phyloP scores from a whole-genome alignment of 2,888 invertebrate species.

The Gonocerus acuteangulatus region DNA sequence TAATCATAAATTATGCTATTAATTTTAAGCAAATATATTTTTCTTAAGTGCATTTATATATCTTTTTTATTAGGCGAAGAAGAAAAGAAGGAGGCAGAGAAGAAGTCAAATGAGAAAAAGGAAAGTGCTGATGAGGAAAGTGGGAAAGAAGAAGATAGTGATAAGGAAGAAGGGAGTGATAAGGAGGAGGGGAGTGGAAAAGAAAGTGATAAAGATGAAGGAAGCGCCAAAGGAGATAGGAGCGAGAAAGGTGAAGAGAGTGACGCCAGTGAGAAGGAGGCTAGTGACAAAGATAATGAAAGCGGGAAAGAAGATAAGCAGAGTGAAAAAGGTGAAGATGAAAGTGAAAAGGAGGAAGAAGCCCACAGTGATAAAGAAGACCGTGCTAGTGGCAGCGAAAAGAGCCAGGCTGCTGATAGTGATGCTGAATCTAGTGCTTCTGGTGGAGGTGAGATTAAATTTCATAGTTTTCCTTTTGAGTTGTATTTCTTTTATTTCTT shows the following conservation, averaged over 20 bases:
- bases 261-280: slow-evolving; percentile 42
- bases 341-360: slow-evolving; percentile 32
- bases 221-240: slow-evolving; percentile 36
- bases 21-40: too few relatives aligned
- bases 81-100: slow-evolving; percentile 49
- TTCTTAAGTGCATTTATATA: too few relatives aligned
- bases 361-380: slow-evolving; percentile 34
- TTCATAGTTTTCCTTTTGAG: slow-evolving; percentile 32
- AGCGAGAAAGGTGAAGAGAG: slow-evolving; percentile 43
- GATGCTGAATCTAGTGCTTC: slow-evolving; percentile 42
- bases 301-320: slow-evolving; percentile 31
- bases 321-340: slow-evolving; percentile 28
- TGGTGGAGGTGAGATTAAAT: not conserved
- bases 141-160: slow-evolving; percentile 50
- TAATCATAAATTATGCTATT: too few relatives aligned
- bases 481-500: slow-evolving; percentile 23
- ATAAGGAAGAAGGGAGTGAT: slow-evolving; percentile 51
- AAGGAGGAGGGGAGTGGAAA: slow-evolving; percentile 52
- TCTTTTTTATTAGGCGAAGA: slow-evolving; percentile 48
- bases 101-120: slow-evolving; percentile 33
- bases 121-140: slow-evolving; percentile 40
- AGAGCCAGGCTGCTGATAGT: slow-evolving; percentile 41
- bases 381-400: slow-evolving; percentile 39
- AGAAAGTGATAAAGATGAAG: slow-evolving; percentile 41
- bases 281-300: slow-evolving; percentile 32